Conservation (phyloP, 2,113 vertebrate species). For the human (Homo sapiens) region GRCh38 chr20:59670001-59670500, state of each 20-base stretch:
- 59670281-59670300: neutral
- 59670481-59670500: neutral
- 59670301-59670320: neutral
- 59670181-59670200: accelerated
- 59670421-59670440: neutral
- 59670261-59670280: neutral
- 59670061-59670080: neutral
- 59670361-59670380: neutral
- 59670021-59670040: neutral
- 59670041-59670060: no score
- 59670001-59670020: neutral
- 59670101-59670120: neutral
- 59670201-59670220: accelerated
- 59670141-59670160: neutral
- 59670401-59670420: neutral
- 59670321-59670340: neutral
- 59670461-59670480: no score
- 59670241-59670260: accelerated
- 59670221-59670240: accelerated
- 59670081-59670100: accelerated
- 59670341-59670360: neutral
- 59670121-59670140: no score
- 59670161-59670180: no score
- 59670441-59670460: neutral
- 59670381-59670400: neutral